Evolutionary conservation across 2,888 invertebrate species (phyloP), one percentile per base, ranked within the genome.

Genomic region (Anodontia alba): DNA sequence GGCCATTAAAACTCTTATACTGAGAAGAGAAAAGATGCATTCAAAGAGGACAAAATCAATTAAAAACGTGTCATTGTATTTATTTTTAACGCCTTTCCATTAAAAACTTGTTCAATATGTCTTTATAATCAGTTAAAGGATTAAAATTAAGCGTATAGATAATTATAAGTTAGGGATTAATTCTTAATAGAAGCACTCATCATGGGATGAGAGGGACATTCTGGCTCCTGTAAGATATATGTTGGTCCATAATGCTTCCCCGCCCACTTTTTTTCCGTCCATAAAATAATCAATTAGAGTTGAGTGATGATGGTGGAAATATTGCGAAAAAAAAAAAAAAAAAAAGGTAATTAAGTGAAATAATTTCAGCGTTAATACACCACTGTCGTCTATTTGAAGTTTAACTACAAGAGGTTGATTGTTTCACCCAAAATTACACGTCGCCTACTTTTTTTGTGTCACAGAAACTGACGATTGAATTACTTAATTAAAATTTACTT

Each of bases 41-140:
- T 62, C 62, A 72, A 20, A 31, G 20, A 43, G 54, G 46, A 73
- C 36, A n/a, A 42, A 81, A 79, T 84, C 81, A 79, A 84, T 84
- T 76, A 78, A 43, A 49, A 71, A 23, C 79, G 81, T 67, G 76
- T 15, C 74, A 62, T 46, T 49, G 54, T 84, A 71, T 81, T 84
- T 84, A 57, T 74, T 71, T 74, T 76, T 74, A 62, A 66, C 84
- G 81, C 84, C 84, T 72, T 29, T 49, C 33, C 62, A 62, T 62
- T 62, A 62, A 62, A 51, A 46, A 15, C 20, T 49, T 33, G 31
- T 62, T 62, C 62, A 62, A 62, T 62, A 33, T 33, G 8, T 33
- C 62, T 17, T 33, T 62, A 62, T 15, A 10, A 8, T 1, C 23
- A 5, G 62, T 29, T 29, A 33, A 62, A 29, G 33, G 62, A 23